Evolutionary conservation across 1,140 invertebrate species (phyloP).

Genomic region (Neuroterus valhalla): DNA sequence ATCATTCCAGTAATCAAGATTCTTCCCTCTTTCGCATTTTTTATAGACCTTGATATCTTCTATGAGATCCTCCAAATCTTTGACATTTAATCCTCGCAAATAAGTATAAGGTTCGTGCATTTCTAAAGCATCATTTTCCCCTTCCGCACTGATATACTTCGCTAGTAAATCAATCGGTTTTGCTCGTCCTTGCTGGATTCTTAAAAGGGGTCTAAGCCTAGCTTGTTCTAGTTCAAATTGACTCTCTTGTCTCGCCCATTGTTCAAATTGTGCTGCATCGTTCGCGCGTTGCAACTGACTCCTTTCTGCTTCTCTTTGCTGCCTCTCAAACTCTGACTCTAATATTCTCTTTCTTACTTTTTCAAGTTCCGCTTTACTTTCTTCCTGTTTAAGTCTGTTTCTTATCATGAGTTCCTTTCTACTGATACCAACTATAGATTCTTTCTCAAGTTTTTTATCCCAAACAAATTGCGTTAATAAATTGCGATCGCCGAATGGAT

Average conservation of each 20-base stretch:
- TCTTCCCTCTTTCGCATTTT: conserved; percentile 89
- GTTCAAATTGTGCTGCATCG: conserved; percentile 95
- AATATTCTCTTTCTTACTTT: conserved; percentile 94
- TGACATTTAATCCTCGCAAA: conserved; percentile 91
- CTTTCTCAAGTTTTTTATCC: conserved; percentile 96
- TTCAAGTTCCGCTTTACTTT: conserved; percentile 91
- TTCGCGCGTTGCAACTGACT: conserved; percentile 91
- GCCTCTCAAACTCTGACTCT: conserved; percentile 92
- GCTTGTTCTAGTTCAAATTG: conserved; percentile 94
- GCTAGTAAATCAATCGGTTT: conserved; percentile 99
- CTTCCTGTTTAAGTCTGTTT: conserved; percentile 91
- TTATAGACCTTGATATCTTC: conserved; percentile 97
- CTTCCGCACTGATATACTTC: conserved; percentile 95
- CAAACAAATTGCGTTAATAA: conserved; percentile 96
- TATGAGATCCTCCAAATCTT: conserved; percentile 97
- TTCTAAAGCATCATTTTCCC: conserved; percentile 94
- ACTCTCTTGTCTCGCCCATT: conserved; percentile 97
- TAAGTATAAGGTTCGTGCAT: conserved; percentile 99
- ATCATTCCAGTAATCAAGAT: conserved; percentile 97
- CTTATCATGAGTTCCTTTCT: conserved; percentile 89
- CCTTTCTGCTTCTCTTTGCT: conserved; percentile 93
- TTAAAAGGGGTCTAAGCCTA: conserved; percentile 91
- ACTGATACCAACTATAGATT: conserved; percentile 88
- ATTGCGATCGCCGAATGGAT: conserved; percentile 98
- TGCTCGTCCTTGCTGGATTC: conserved; percentile 96